These are phyloP conservation scores for Syngnathoides biaculeatus DNA, from an alignment of 2,113 vertebrate species.

Conservation along the genomic window DNA sequence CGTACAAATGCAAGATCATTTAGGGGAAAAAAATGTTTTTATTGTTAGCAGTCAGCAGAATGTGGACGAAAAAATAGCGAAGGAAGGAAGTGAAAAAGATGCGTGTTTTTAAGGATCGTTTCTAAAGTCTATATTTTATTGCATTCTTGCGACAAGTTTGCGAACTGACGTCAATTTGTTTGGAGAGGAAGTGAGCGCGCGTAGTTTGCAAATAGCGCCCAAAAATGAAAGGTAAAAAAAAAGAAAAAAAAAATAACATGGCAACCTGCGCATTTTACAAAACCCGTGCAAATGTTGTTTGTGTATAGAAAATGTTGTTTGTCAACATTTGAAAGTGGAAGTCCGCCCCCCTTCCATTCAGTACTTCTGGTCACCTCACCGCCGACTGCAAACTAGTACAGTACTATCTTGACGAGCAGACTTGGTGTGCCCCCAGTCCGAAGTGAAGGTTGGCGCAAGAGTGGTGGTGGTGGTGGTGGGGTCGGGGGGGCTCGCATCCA, in stretches of 20 bases:
- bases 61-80: neutral
- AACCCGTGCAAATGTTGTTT: too few species aligned
- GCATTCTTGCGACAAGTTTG: neutral
- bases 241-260: too few species aligned
- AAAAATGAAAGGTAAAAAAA: too few species aligned
- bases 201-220: too few species aligned
- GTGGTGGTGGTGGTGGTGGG: too few species aligned
- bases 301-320: too few species aligned
- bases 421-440: slow-evolving; percentile 54
- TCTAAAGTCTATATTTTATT: neutral
- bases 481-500: slow-evolving; percentile 47
- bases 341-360: too few species aligned
- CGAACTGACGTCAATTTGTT: neutral
- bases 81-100: neutral
- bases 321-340: too few species aligned
- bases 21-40: neutral
- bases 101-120: neutral
- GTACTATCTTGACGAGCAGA: slow-evolving; percentile 54
- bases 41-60: neutral
- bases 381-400: too few species aligned
- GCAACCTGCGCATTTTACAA: too few species aligned
- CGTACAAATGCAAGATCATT: neutral
- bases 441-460: slow-evolving; percentile 34
- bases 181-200: too few species aligned
- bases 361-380: too few species aligned